Conservation (phyloP, 2,797 vertebrate genomes). For the Coluber constrictor region DNA sequence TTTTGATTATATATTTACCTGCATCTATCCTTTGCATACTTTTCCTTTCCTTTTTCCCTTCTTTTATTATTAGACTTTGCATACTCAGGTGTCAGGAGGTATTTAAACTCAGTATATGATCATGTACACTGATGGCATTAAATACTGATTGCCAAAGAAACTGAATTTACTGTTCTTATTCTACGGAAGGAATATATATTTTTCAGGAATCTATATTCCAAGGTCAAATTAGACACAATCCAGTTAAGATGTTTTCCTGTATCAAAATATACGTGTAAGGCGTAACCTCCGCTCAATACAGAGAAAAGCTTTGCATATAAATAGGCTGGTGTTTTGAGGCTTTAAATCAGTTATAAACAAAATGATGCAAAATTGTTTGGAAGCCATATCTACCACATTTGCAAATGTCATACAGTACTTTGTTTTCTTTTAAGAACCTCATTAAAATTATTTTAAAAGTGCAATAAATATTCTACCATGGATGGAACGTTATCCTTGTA, state of each 20-base stretch:
- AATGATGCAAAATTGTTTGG: background rate
- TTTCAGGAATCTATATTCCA: background rate
- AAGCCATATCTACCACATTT: background rate
- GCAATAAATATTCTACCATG: background rate
- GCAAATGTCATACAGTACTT: background rate
- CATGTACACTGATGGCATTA: background rate
- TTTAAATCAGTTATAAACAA: background rate
- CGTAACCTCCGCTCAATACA: background rate
- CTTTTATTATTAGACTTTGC: background rate
- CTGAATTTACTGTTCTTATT: background rate
- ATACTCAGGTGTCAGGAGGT: background rate
- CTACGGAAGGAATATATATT: background rate
- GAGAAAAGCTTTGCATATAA: background rate
- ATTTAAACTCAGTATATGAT: background rate
- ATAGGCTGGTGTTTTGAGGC: no score
- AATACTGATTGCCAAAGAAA: background rate
- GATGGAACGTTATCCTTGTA: background rate
- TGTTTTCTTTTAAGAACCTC: background rate
- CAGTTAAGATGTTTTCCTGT: background rate
- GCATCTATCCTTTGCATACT: background rate
- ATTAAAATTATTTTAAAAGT: background rate
- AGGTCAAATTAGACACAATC: background rate
- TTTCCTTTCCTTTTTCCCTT: background rate
- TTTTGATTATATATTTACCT: background rate
- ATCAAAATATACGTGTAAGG: background rate